Evolutionary conservation across 2,888 invertebrate species (phyloP).

Genomic region (Ophion obscuratus): DNA sequence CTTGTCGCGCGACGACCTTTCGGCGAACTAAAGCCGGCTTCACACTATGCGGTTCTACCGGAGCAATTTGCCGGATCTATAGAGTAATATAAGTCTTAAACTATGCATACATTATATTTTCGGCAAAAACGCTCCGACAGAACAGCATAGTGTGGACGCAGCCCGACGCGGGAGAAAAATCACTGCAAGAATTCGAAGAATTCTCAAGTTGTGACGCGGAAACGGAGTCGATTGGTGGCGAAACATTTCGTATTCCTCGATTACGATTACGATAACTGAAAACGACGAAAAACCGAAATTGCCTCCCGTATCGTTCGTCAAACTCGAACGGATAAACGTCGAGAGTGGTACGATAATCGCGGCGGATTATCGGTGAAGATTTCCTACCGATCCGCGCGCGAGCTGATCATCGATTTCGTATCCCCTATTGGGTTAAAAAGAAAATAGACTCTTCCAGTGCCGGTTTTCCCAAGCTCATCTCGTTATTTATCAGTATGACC

Average conservation of each 20-base stretch:
- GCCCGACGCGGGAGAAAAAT: too few species aligned
- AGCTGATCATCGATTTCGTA: background rate
- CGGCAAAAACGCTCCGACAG: too few species aligned
- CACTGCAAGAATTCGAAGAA: too few species aligned
- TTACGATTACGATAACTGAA: background rate
- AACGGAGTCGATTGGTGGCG: too few species aligned
- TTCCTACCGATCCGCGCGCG: background rate
- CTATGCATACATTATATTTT: too few species aligned
- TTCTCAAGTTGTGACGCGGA: too few species aligned
- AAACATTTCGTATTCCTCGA: background rate
- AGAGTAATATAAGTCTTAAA: too few species aligned
- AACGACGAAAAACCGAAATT: background rate
- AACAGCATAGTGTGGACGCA: too few species aligned
- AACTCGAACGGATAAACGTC: background rate
- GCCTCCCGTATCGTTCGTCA: background rate
- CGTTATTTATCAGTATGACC: slow-evolving; percentile 50
- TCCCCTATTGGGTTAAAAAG: background rate
- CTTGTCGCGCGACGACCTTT: too few species aligned
- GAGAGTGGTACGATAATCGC: background rate
- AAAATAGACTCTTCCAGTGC: background rate
- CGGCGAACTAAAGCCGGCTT: too few species aligned
- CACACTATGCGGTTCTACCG: too few species aligned
- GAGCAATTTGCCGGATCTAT: too few species aligned
- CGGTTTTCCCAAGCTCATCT: slow-evolving; percentile 27
- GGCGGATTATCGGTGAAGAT: background rate